Evolutionary conservation across 30 jellyfish, hydroid and myxozoan species (phyloP).

Genomic region (Hydractinia echinata): DNA sequence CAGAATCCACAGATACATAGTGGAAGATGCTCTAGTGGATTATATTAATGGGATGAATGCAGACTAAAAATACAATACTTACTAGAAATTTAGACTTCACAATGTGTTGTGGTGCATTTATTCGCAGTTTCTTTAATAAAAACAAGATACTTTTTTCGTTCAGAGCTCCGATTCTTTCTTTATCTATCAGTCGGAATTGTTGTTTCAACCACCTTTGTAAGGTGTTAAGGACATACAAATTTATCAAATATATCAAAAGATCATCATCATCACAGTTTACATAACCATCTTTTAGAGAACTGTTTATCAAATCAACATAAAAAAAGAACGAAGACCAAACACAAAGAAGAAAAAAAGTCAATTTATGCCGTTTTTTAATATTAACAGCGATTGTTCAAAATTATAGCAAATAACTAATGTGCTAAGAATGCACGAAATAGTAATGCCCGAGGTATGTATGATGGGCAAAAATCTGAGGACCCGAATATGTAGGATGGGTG

Average conservation of each 20-base stretch:
- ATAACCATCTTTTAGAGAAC: neutral
- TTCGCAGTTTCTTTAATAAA: constrained; percentile 54
- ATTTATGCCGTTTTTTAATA: neutral
- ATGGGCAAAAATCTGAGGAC: no score
- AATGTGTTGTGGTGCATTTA: constrained; percentile 60
- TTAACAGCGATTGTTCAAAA: no score
- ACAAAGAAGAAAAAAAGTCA: neutral
- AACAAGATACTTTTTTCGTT: constrained; percentile 54
- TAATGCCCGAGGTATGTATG: no score
- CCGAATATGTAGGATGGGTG: no score
- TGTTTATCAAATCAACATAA: neutral
- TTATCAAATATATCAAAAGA: neutral
- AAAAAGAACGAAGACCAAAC: neutral
- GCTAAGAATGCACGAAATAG: no score
- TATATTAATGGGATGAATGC: neutral
- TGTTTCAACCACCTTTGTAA: constrained; percentile 63
- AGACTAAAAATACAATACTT: neutral
- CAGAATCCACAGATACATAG: no score
- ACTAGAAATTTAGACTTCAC: constrained; percentile 74
- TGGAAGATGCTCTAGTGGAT: no score
- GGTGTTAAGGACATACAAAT: neutral
- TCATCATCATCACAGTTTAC: neutral
- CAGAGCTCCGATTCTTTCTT: constrained; percentile 40
- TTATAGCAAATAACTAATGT: no score
- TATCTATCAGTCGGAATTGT: constrained; percentile 55